These are phyloP conservation scores for Premnoplex brunnescens DNA, from an alignment of 2,797 vertebrate genomes.

Conservation along the genomic window DNA sequence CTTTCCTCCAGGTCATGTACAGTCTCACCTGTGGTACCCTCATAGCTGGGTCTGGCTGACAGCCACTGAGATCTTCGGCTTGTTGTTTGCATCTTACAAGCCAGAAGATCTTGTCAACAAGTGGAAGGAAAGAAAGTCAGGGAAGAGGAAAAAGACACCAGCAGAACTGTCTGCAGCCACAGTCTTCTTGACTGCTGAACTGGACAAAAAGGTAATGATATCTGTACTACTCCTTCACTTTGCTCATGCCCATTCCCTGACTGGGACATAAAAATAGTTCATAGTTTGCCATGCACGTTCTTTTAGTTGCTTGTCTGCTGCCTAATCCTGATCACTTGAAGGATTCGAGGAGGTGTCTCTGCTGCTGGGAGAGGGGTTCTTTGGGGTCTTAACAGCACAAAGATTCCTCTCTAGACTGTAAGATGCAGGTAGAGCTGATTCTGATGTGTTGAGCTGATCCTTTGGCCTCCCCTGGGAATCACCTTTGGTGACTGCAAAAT, in stretches of 20 bases:
- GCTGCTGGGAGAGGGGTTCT: background rate
- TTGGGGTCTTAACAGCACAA: background rate
- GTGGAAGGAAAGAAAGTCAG: constrained; percentile 72
- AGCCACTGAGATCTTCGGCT: constrained; percentile 91
- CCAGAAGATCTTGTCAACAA: constrained; percentile 84
- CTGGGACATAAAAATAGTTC: background rate
- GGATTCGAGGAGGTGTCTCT: background rate
- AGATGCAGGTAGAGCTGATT: background rate
- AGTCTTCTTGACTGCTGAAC: constrained; percentile 82
- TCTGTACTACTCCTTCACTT: background rate
- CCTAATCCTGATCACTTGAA: background rate
- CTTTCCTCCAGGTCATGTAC: constrained; percentile 81
- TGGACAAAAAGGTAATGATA: constrained; percentile 86
- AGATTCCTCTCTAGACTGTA: background rate
- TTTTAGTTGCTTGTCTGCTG: background rate
- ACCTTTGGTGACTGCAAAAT: background rate
- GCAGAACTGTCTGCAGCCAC: constrained; percentile 59
- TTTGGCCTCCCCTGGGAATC: background rate
- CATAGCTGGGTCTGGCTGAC: constrained; percentile 98
- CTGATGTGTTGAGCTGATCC: background rate
- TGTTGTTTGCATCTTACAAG: constrained; percentile 89
- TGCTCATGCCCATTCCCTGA: background rate
- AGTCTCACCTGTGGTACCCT: constrained; percentile 89
- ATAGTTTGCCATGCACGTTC: background rate
- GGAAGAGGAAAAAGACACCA: constrained; percentile 19